Percentiles rank a stretch among this genome's conserved stretches.
These are phyloP conservation scores for Neosilurus mollespiculum DNA, from an alignment of 2,797 vertebrate genomes.

Conservation along the genomic window DNA sequence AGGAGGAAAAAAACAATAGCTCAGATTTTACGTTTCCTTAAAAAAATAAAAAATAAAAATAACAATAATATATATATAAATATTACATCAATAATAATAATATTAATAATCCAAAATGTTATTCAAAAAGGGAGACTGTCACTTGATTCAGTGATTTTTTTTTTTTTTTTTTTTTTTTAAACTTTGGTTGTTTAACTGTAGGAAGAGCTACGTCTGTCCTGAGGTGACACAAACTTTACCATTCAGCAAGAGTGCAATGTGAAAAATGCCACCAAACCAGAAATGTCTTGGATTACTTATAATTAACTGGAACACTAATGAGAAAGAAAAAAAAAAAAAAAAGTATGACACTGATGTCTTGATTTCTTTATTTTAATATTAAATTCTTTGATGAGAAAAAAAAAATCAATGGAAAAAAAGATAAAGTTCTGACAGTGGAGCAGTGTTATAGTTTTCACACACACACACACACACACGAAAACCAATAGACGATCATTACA, in stretches of 20 bases:
- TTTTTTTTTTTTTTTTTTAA: too few species aligned
- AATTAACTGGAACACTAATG: not conserved
- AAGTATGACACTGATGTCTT: too few species aligned
- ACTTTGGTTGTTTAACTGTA: not conserved
- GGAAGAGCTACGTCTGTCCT: too few species aligned
- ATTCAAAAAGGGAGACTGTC: not conserved
- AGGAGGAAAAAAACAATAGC: not conserved
- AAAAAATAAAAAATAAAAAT: not conserved
- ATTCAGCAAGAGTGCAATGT: not conserved
- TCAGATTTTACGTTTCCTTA: not conserved
- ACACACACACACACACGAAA: not conserved
- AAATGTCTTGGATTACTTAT: not conserved
- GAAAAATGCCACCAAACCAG: not conserved
- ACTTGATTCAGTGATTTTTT: too few species aligned
- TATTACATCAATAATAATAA: too few species aligned
- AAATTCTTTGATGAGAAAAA: not conserved
- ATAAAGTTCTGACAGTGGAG: not conserved
- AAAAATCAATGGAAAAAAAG: not conserved
- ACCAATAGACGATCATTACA: not conserved
- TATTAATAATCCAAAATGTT: too few species aligned
- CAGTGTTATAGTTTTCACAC: not conserved
- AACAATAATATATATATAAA: not conserved
- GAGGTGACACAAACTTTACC: not conserved
- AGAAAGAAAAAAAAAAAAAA: too few species aligned
- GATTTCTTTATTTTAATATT: too few species aligned